These are phyloP conservation scores for Crotalus viridis DNA, from an alignment of 2,113 vertebrate genomes.

Conservation along the genomic window DNA sequence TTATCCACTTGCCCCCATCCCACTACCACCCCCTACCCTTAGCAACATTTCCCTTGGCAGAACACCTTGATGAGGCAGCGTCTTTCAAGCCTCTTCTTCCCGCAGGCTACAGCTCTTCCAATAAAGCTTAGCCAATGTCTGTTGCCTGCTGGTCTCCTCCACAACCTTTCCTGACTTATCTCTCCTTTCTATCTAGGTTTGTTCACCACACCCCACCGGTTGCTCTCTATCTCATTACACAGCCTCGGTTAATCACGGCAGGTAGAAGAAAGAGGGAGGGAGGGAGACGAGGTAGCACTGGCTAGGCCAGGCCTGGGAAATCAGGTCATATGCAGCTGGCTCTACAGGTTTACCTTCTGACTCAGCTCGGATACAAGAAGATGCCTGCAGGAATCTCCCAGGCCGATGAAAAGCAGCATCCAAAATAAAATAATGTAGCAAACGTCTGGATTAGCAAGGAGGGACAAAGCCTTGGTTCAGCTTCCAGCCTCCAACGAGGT, in stretches of 20 bases:
- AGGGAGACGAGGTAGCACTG: not conserved
- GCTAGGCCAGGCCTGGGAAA: constrained; percentile 50
- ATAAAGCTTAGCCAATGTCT: not conserved
- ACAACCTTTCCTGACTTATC: not conserved
- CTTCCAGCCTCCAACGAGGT: constrained; percentile 16
- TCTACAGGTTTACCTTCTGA: constrained; percentile 52
- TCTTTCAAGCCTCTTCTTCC: not conserved
- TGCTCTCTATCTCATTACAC: not conserved
- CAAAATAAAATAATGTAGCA: not conserved
- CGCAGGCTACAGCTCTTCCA: constrained; percentile 5
- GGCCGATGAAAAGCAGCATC: constrained; percentile 34
- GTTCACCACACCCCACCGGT: not conserved
- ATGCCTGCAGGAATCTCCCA: constrained; percentile 39
- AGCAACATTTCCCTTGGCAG: not conserved
- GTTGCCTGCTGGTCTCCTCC: not conserved
- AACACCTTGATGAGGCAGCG: constrained; percentile 12
- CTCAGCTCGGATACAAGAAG: constrained; percentile 51
- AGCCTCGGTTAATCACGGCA: not conserved
- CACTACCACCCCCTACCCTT: not conserved
- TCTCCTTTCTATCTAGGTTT: not conserved
- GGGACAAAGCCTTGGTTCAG: not conserved
- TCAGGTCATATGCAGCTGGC: constrained; percentile 47
- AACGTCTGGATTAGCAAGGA: constrained; percentile 27
- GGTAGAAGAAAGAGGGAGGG: not conserved
- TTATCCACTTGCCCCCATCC: not conserved